Percentiles rank a stretch among this genome's conserved stretches.
Conservation (phyloP, 2,113 vertebrate genomes). For the Eptatretus burgeri region DNA sequence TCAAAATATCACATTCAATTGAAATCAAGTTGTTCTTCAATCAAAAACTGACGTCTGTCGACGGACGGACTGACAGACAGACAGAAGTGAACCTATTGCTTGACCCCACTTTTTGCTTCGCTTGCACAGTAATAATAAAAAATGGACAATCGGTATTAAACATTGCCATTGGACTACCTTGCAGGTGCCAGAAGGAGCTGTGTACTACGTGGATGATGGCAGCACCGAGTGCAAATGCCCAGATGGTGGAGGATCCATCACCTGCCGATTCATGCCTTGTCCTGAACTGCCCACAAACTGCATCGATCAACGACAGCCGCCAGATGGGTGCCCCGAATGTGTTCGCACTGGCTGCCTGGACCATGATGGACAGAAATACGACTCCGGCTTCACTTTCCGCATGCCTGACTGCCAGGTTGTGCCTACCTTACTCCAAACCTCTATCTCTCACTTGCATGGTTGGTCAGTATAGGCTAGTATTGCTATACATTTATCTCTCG, state of each 20-base stretch:
- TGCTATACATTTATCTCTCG: no score
- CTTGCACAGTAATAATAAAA: no score
- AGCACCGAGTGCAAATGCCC: conserved; percentile 79
- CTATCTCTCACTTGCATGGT: no score
- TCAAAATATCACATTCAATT: no score
- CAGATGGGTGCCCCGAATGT: conserved; percentile 48
- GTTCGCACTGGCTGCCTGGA: conserved; percentile 39
- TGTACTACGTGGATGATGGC: conserved; percentile 78
- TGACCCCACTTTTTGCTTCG: no score
- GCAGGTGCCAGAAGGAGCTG: conserved; percentile 51
- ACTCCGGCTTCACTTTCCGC: conserved; percentile 48
- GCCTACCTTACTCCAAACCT: conserved; percentile 32
- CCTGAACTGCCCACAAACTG: conserved; percentile 58
- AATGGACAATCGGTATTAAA: no score
- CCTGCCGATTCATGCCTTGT: conserved; percentile 69
- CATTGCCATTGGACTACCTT: neutral
- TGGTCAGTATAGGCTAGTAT: no score
- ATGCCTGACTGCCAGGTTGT: conserved; percentile 38
- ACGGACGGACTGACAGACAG: no score
- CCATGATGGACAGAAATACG: conserved; percentile 28
- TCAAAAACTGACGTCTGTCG: no score
- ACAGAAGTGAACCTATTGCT: no score
- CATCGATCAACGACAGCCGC: conserved; percentile 32
- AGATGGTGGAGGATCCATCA: conserved; percentile 47
- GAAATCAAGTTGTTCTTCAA: no score